These are phyloP conservation scores for Asbolus verrucosus DNA, from an alignment of 1,140 invertebrate species.

Conservation along the genomic window DNA sequence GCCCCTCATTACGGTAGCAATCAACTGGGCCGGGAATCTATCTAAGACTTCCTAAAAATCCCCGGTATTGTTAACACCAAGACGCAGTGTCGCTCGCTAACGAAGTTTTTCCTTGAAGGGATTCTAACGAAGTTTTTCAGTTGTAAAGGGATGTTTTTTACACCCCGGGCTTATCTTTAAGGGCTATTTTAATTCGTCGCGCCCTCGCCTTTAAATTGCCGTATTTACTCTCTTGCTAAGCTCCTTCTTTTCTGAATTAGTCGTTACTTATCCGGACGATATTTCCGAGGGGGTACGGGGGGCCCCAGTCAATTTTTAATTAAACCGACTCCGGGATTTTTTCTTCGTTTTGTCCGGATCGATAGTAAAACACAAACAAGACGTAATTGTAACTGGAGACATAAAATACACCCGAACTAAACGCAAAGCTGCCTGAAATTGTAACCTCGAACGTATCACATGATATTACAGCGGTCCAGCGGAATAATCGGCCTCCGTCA, in stretches of 20 bases:
- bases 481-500: conserved; percentile 43
- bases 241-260: conserved; percentile 39
- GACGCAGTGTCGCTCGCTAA: conserved; percentile 51
- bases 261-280: conserved; percentile 25
- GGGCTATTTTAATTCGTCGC: conserved; percentile 64
- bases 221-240: conserved; percentile 55
- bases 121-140: conserved; percentile 59
- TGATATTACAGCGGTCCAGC: conserved; percentile 53
- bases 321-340: neutral
- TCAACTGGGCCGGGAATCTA: conserved; percentile 54
- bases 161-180: conserved; percentile 64
- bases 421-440: conserved; percentile 46
- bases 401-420: conserved; percentile 42
- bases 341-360: neutral
- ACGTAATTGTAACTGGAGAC: conserved; percentile 48
- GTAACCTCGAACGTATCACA: conserved; percentile 51
- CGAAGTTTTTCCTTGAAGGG: conserved; percentile 59
- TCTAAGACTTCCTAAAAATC: conserved; percentile 58
- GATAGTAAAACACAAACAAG: conserved; percentile 44
- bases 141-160: conserved; percentile 63
- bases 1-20: conserved; percentile 58
- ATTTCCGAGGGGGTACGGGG: no score
- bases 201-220: conserved; percentile 54
- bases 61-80: conserved; percentile 59
- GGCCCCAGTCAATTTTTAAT: conserved; percentile 35